A percentile compares a stretch with the other conserved stretches of the same genome.
These are phyloP conservation scores for Cichladusa arquata DNA, from an alignment of 2,113 vertebrate species.

Conservation along the genomic window DNA sequence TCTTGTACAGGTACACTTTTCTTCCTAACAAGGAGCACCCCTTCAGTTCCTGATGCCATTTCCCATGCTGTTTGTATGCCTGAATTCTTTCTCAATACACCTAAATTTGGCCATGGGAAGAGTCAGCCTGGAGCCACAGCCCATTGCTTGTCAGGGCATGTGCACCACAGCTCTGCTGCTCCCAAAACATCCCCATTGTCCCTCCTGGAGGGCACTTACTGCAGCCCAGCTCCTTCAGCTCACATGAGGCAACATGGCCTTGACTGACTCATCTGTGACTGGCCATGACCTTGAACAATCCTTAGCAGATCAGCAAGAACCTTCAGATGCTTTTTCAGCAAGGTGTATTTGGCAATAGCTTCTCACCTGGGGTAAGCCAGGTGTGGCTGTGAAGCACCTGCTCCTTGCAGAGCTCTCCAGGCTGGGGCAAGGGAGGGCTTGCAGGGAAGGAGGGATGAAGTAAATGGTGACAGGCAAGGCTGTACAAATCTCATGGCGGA, in stretches of 20 bases:
- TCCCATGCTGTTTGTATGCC: neutral
- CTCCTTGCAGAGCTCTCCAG: neutral
- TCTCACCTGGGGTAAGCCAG: neutral
- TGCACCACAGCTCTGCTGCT: neutral
- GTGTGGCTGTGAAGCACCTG: neutral
- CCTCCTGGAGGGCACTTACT: neutral
- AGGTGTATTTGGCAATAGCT: rapidly evolving
- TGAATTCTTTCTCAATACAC: neutral
- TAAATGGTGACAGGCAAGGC: too few species aligned
- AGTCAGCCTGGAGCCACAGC: neutral
- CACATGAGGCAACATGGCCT: rapidly evolving
- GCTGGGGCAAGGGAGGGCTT: neutral
- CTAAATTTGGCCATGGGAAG: neutral
- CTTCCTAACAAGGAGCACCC: rapidly evolving
- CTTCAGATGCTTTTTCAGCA: neutral
- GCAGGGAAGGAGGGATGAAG: neutral
- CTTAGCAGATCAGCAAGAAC: neutral
- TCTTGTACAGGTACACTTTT: neutral
- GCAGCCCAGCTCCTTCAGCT: neutral
- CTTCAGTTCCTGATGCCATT: neutral
- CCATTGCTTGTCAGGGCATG: rapidly evolving
- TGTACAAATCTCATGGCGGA: neutral
- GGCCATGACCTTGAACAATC: neutral
- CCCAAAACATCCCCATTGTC: neutral
- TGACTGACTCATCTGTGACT: neutral